These are phyloP conservation scores for Chrysemys picta DNA, from an alignment of 2,113 vertebrate species.

Conservation along the genomic window DNA sequence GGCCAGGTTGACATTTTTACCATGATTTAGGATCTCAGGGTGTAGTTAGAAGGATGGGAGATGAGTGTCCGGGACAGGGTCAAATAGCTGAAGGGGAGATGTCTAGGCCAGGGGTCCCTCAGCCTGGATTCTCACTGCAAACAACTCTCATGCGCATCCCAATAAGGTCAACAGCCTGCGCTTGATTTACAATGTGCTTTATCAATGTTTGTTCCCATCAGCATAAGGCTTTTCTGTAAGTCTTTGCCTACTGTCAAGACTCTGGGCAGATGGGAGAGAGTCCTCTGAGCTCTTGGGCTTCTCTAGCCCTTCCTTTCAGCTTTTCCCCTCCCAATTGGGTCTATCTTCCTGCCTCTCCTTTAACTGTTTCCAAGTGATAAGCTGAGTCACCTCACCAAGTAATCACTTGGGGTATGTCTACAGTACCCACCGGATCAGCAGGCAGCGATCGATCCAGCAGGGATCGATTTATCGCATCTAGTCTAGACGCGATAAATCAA, in stretches of 20 bases:
- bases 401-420: not conserved
- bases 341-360: not conserved
- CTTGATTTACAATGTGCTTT: not conserved
- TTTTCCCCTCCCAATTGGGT: not conserved
- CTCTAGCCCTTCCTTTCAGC: too few relatives aligned
- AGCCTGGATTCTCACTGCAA: not conserved
- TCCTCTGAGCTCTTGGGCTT: too few relatives aligned
- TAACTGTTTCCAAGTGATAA: not conserved
- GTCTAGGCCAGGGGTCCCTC: not conserved
- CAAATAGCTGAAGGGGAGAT: not conserved
- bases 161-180: not conserved
- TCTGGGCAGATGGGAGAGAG: too few relatives aligned
- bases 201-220: not conserved
- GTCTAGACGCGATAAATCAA: too few relatives aligned
- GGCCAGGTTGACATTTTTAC: not conserved
- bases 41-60: not conserved
- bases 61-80: not conserved
- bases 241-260: not conserved
- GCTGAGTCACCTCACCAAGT: too few relatives aligned
- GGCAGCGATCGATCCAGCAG: too few relatives aligned
- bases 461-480: too few relatives aligned
- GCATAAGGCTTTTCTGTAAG: not conserved
- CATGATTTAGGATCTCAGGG: not conserved
- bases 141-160: too few relatives aligned
- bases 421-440: too few relatives aligned